phyloP scores from a whole-genome alignment of 2,113 vertebrate species.

The Brienomyrus brachyistius region DNA sequence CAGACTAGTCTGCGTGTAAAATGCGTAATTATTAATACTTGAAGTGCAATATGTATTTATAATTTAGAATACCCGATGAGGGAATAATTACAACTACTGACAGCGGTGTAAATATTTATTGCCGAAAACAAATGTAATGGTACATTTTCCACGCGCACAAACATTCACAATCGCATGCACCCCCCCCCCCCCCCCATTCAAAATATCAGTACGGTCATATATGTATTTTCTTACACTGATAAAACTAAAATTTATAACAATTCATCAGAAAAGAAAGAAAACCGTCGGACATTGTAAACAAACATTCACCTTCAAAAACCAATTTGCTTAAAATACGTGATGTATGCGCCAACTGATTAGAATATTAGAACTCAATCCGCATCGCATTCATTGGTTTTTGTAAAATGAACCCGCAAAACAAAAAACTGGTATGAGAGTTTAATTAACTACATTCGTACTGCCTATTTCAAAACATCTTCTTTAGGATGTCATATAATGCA shows the following conservation, averaged over 20 bases:
- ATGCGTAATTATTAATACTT: not conserved
- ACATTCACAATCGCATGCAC: not conserved
- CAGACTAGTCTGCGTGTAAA: not conserved
- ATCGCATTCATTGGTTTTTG: not conserved
- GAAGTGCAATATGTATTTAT: not conserved
- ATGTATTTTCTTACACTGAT: not conserved
- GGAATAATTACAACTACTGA: not conserved
- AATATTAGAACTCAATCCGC: not conserved
- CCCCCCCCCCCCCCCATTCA: not conserved
- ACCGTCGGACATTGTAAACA: conserved; percentile 9
- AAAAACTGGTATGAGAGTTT: not conserved
- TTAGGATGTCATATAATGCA: not conserved
- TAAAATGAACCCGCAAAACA: not conserved
- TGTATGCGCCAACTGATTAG: not conserved
- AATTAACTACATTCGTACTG: not conserved
- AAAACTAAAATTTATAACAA: not conserved
- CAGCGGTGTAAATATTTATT: conserved; percentile 28
- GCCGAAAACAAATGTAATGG: conserved; percentile 11
- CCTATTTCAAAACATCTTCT: not conserved
- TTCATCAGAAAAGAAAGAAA: not conserved
- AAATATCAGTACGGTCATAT: conserved; percentile 16
- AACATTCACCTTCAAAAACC: not conserved
- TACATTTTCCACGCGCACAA: conserved; percentile 12
- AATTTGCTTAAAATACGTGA: not conserved
- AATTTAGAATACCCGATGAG: not conserved